Conservation (phyloP, 2,888 invertebrate species). For the Acanthosepion esculentum region DNA sequence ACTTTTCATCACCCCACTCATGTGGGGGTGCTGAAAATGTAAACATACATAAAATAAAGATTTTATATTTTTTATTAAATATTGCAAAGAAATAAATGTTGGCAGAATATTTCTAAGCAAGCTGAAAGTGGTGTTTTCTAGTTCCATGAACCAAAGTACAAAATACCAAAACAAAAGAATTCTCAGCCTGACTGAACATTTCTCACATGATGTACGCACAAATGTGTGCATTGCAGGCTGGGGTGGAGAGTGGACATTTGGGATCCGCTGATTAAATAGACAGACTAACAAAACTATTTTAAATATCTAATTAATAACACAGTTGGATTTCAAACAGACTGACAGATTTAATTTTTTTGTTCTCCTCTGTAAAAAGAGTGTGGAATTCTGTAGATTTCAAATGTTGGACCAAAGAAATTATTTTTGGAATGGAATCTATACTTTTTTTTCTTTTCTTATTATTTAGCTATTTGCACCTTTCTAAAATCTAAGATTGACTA, state of each 20-base stretch:
- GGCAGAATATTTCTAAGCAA: neutral
- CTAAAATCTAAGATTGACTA: neutral
- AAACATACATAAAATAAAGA: neutral
- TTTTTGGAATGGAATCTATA: neutral
- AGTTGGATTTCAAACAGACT: neutral
- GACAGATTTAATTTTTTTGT: neutral
- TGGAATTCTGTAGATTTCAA: neutral
- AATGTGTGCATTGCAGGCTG: neutral
- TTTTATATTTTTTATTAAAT: neutral
- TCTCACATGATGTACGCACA: neutral
- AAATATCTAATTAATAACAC: slow-evolving; percentile 6
- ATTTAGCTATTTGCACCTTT: neutral
- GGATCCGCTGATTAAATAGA: neutral
- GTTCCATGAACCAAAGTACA: neutral
- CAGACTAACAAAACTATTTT: neutral
- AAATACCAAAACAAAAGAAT: neutral
- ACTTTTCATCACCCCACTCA: too few species aligned
- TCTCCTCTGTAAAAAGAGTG: neutral
- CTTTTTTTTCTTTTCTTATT: neutral
- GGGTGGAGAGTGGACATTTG: neutral
- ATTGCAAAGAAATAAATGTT: too few species aligned
- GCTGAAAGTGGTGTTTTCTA: neutral
- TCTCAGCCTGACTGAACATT: neutral
- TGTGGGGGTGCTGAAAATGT: neutral
- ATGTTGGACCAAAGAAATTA: neutral